Evolutionary conservation across 2,113 vertebrate genomes (phyloP), one percentile per base, ranked within the genome.

Genomic region (Strix uralensis): DNA sequence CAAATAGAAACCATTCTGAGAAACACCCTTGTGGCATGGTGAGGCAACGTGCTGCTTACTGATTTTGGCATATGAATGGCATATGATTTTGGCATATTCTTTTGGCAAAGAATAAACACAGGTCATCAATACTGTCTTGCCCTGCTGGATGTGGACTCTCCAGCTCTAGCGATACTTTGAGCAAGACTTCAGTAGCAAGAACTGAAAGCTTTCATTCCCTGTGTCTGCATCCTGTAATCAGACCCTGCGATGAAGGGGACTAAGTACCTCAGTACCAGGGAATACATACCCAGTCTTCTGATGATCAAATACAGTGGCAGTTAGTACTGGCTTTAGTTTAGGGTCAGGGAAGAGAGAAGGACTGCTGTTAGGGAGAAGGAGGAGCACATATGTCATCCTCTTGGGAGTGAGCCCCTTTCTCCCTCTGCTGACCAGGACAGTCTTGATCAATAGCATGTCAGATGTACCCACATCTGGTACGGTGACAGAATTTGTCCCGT

Each of bases 1-100:
- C 59, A 78, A 88, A 94, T 29, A 91, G 57, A 89, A 95, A 49
- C 61, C 11, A 5, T 93, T 92, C 62, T 81, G 63, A 70, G 88
- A 86, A 93, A 36, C 13, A 21, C 36, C 14, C 25, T 90, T 11
- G 0, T 11, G 23, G 46, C 46, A 61, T 12, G 8, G 40, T 49
- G 71, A 90, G 75, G 54, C 29, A 93, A 32, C 5, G 2, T 25
- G 49, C 81, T 62, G 5, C 32, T 70, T 77, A 32, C 38, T 14
- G 2, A 30, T 93, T 75, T 74, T 44, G 62, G 58, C 42, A n/a
- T 55, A 29, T 0, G 44, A 44, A 44, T 44, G 44, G 44, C 44
- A 38, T 58, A 26, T 0, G 36, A 36, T 36, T 36, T 36, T 44
- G 44, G 44, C 44, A 38, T 58, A 26, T 0, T 46, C 16, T 46